Conservation (phyloP, 2,113 vertebrate species). For the Machaerirhynchus nigripectus region DNA sequence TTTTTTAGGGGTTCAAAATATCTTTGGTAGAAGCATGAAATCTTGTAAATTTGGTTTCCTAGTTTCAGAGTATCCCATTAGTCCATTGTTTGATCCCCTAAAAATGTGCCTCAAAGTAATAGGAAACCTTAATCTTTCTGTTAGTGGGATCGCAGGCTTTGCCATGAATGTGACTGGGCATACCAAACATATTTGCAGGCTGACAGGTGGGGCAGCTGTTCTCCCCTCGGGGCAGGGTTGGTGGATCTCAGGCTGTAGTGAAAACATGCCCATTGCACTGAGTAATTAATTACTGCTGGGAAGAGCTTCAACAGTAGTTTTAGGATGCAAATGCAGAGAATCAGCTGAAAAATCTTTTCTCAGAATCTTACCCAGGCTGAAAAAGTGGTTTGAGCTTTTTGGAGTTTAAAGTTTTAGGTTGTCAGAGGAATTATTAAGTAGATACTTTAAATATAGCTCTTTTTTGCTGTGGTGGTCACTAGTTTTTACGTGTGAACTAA, state of each 20-base stretch:
- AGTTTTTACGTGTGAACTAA: background rate
- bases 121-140: background rate
- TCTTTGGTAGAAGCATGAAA: background rate
- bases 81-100: background rate
- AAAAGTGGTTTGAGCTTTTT: background rate
- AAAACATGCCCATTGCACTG: background rate
- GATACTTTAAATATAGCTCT: background rate
- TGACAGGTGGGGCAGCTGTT: conserved; percentile 7
- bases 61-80: background rate
- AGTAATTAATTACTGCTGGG: background rate
- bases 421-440: background rate
- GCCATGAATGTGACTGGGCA: background rate
- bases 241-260: background rate
- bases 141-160: background rate
- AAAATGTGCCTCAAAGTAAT: background rate
- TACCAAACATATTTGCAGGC: conserved; percentile 31
- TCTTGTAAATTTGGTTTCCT: background rate
- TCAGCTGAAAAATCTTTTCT: background rate
- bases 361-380: background rate
- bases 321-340: background rate
- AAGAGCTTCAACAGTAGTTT: background rate
- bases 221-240: conserved; percentile 27
- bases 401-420: background rate
- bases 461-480: background rate
- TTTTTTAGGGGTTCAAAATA: background rate